phyloP scores from a whole-genome alignment of 1,140 invertebrate species.

The Pseudomyrmex flavicornis region DNA sequence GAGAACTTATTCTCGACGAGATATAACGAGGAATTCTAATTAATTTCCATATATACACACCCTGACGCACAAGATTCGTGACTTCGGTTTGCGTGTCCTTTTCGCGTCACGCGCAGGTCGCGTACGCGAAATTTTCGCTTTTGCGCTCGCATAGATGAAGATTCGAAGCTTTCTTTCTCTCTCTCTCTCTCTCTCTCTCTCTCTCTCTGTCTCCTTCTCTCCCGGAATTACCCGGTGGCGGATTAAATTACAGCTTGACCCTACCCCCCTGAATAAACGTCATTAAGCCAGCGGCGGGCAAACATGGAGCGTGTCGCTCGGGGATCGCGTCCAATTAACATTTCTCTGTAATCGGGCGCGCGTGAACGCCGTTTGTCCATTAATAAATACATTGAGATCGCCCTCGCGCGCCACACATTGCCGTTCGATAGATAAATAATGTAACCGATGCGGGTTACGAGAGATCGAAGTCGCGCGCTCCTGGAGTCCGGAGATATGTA shows the following conservation, averaged over 20 bases:
- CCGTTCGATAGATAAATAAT: constrained; percentile 51
- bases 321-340: constrained; percentile 45
- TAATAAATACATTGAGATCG: constrained; percentile 49
- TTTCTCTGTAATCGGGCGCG: constrained; percentile 32
- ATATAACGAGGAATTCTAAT: constrained; percentile 17
- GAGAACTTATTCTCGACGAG: neutral
- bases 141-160: neutral
- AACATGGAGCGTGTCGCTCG: neutral
- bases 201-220: too few relatives aligned
- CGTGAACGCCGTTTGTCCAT: constrained; percentile 40
- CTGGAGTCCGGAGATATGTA: neutral
- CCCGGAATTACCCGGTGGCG: too few relatives aligned
- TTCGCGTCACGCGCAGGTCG: neutral
- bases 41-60: neutral
- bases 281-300: constrained; percentile 57
- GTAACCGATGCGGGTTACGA: constrained; percentile 49
- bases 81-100: constrained; percentile 7
- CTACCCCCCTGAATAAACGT: constrained; percentile 11
- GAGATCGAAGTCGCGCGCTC: constrained; percentile 15
- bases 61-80: neutral
- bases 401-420: neutral
- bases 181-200: too few relatives aligned
- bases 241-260: constrained; percentile 32
- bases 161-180: neutral
- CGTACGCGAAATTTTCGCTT: neutral